phyloP scores from a whole-genome alignment of 2,113 vertebrate species.

The Cyprinus carpio region DNA sequence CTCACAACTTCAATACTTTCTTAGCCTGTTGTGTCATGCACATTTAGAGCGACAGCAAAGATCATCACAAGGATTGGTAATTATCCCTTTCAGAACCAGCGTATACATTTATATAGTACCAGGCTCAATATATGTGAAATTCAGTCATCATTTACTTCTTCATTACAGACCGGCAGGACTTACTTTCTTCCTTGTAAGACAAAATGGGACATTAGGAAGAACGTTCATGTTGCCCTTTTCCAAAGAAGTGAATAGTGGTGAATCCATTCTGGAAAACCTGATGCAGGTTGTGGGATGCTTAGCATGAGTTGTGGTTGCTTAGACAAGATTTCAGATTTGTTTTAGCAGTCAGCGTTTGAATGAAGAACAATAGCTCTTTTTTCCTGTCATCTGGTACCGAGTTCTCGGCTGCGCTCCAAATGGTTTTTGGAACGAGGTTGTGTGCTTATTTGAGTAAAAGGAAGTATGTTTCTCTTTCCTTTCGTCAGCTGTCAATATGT shows the following conservation, averaged over 20 bases:
- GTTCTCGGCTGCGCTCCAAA: neutral
- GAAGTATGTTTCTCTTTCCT: neutral
- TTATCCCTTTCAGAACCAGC: neutral
- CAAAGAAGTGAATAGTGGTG: neutral
- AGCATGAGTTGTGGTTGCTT: neutral
- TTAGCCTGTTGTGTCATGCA: neutral
- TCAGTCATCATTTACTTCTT: neutral
- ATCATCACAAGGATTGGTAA: neutral
- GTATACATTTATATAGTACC: neutral
- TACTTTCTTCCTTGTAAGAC: neutral
- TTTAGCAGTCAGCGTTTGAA: neutral
- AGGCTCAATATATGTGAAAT: neutral
- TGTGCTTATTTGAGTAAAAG: neutral
- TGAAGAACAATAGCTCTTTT: conserved; percentile 13
- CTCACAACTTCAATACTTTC: neutral
- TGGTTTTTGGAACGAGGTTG: neutral
- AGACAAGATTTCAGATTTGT: neutral
- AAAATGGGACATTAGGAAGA: neutral
- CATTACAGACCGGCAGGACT: neutral
- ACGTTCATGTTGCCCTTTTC: neutral
- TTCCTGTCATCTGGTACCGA: neutral
- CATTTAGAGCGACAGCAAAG: neutral
- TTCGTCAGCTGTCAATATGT: conserved; percentile 7
- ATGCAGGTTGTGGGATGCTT: neutral
- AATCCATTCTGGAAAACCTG: neutral